Conservation (phyloP, 1,140 invertebrate genomes). For the Drosophila simulans region DNA sequence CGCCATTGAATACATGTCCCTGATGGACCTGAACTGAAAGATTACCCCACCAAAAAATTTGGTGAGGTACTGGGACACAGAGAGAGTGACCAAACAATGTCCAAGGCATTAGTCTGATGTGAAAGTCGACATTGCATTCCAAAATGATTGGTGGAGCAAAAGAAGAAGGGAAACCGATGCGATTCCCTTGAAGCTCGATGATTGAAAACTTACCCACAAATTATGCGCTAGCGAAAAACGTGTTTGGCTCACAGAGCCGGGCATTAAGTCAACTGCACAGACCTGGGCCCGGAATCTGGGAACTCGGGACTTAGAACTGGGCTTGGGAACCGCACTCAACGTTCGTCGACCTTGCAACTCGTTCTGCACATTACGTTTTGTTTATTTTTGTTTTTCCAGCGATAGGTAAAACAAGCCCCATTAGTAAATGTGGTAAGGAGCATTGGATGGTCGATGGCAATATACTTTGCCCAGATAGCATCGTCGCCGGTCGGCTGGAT, state of each 20-base stretch:
- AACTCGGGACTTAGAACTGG: slow-evolving; percentile 4
- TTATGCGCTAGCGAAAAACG: slow-evolving; percentile 50
- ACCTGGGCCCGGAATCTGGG: slow-evolving; percentile 11
- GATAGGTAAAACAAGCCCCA: slow-evolving; percentile 20
- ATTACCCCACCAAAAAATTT: background rate
- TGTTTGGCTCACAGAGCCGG: slow-evolving; percentile 39
- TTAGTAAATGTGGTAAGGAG: slow-evolving; percentile 25
- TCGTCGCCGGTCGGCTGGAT: slow-evolving; percentile 25
- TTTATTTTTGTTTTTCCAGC: slow-evolving; percentile 18
- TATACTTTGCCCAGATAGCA: slow-evolving; percentile 30
- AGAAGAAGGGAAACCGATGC: slow-evolving; percentile 1
- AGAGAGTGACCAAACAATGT: background rate
- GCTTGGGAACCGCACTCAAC: slow-evolving; percentile 43
- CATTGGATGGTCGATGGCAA: slow-evolving; percentile 5
- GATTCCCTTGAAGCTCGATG: slow-evolving; percentile 19
- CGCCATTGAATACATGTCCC: no score
- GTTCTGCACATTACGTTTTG: slow-evolving; percentile 53
- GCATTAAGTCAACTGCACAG: slow-evolving; percentile 37
- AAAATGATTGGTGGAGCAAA: background rate
- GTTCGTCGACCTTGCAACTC: slow-evolving; percentile 80
- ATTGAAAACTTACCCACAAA: slow-evolving; percentile 62
- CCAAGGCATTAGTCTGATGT: slow-evolving; percentile 32
- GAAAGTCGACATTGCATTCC: slow-evolving; percentile 28
- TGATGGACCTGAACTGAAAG: background rate
- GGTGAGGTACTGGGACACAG: background rate